Base-by-base conservation (phyloP, 2,797 vertebrate species). In the Huso huso region DNA sequence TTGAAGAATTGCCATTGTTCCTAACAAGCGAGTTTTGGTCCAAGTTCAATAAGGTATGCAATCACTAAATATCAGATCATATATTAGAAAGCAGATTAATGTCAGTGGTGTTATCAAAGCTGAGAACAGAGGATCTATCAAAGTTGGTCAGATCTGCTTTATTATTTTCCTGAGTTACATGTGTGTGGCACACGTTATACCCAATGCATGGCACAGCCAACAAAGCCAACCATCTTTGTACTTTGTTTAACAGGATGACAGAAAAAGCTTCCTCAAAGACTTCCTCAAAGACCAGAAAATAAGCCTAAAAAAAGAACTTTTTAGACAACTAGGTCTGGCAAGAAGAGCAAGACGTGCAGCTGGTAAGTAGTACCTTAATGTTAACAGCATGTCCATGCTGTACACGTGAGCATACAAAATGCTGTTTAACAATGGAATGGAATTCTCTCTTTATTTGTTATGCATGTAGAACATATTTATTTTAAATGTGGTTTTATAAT, bases 1-100 rank as follows among this genome's bases (percentile, higher is more conserved):
- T 88, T 4, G 75, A 61, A 2, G 63, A 6, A 50, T 76, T 88
- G 11, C 81, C 85, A 51, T 69, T 86, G 1, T 81, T 83, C 66
- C 72, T 89, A 3, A 81, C 77, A 6, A 51, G 12, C 11, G 64
- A 70, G 61, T 63, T 83, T 72, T 88, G 83, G 82, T 13, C n/a
- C 12, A 1, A 10, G 0, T 69, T 88, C 0, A 67, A 6, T 49
- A 10, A 0, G 12, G 85, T 86, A 63, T 72, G 79, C 68, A 6
- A 49, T 6, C 6, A 10, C 51, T 9, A 10, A 3, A 37, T 37
- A 37, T 55, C 23, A 37, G 23, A 37, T 37, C n/a, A 55, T 55
- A 55, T 55, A 10, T n/a, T 55, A 9, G n/a, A 55, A 55, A 55
- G 52, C 52, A 55, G 6, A 4, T n/a, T 55, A 55, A 55, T 55